Evolutionary conservation across 1,140 invertebrate genomes (phyloP).

Genomic region (Pachypsylla venusta): DNA sequence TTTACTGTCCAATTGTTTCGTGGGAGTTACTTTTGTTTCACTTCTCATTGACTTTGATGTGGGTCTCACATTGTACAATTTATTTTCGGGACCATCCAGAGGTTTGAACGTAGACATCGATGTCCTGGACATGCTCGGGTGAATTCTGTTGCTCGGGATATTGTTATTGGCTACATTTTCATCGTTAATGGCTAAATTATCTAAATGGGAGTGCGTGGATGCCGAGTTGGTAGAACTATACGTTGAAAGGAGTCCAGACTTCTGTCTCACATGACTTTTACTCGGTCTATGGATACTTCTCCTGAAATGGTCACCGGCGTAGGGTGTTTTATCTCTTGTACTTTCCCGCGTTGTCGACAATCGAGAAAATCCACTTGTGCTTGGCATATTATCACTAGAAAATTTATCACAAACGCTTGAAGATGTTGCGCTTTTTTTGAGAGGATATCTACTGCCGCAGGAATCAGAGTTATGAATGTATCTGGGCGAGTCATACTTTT

Average conservation of each 20-base stretch:
- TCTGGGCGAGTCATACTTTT: conserved; percentile 37
- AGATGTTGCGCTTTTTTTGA: background rate
- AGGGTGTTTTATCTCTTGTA: conserved; percentile 14
- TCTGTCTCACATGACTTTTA: conserved; percentile 31
- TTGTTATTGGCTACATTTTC: conserved; percentile 35
- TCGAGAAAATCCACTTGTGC: conserved; percentile 10
- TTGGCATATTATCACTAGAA: conserved; percentile 11
- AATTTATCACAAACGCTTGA: conserved; percentile 12
- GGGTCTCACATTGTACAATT: background rate
- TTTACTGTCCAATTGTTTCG: conserved; percentile 14
- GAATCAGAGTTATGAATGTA: conserved; percentile 7
- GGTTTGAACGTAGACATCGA: background rate
- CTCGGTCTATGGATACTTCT: conserved; percentile 32
- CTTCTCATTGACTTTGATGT: conserved; percentile 9
- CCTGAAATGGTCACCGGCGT: conserved; percentile 27
- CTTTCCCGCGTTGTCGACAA: conserved; percentile 8
- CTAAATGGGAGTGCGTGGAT: background rate
- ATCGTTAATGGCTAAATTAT: conserved; percentile 22
- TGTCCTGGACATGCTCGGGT: conserved; percentile 22
- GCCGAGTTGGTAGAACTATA: conserved; percentile 4
- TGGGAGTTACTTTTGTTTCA: conserved; percentile 16
- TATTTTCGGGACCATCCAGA: background rate
- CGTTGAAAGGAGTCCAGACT: background rate
- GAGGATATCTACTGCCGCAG: conserved; percentile 9
- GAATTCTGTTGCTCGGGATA: conserved; percentile 24